Conservation (phyloP, 2,888 invertebrate genomes). For the Dorcus hopei region DNA sequence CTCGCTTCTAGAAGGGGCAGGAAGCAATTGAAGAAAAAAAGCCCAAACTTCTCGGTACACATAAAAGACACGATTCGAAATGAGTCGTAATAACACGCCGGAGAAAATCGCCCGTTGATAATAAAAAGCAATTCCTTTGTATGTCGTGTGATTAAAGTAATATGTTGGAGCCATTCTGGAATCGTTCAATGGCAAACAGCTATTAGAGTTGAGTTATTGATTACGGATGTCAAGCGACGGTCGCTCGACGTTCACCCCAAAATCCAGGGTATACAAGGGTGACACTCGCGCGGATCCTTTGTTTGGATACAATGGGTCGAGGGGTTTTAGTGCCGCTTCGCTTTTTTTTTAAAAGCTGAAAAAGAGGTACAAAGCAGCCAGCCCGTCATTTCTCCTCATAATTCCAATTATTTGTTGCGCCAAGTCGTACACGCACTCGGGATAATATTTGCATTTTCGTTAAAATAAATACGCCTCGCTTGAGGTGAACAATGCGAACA, state of each 20-base stretch:
- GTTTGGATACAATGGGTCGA: not conserved
- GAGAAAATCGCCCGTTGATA: not conserved
- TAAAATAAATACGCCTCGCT: no score
- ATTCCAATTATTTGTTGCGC: no score
- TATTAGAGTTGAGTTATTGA: conserved; percentile 25
- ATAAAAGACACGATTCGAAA: no score
- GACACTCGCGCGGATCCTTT: conserved; percentile 1
- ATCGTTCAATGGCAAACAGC: conserved; percentile 6
- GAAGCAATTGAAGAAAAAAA: no score
- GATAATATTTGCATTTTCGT: no score
- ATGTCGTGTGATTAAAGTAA: not conserved
- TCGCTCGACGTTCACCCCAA: not conserved
- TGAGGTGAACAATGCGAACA: no score
- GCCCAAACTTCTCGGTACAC: no score
- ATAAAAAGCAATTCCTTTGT: not conserved
- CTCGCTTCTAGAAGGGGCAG: no score
- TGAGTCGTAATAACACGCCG: no score
- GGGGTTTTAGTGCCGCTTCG: not conserved
- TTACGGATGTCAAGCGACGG: conserved; percentile 21
- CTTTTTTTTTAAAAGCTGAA: not conserved
- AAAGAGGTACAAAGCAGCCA: no score
- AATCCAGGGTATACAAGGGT: not conserved
- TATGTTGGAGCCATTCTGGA: not conserved
- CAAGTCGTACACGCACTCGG: no score
- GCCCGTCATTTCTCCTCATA: no score